Base-by-base conservation (phyloP, 2,113 vertebrate species). In the Xenopus tropicalis region DNA sequence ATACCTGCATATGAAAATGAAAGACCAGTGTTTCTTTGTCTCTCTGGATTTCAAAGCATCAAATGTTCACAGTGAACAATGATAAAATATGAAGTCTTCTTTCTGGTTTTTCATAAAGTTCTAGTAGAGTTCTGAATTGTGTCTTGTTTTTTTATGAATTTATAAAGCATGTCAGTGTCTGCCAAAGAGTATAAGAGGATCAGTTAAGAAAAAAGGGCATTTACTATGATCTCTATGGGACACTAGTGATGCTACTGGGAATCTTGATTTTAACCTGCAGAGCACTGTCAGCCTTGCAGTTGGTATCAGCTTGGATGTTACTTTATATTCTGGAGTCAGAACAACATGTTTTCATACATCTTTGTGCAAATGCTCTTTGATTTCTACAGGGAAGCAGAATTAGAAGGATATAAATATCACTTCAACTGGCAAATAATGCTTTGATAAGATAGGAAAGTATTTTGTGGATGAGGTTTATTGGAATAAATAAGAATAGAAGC, bases 311-410 rank as follows among this genome's bases (percentile, higher is more conserved):
- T 14, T 19, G 13, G 20, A 43, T 65, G n/a, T 43, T 57, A 8
- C 29, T 29, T 29, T 58, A 21, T 57, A 73, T 66, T 57, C 14
- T 66, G 52, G 57, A 58, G 57, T 52, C 52, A 65, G 22, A 73
- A 74, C 42, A 17, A 46, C 42, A n/a, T 65, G 23, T 66, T 67
- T 61, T 29, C 25, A 25, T 58, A 65, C 54, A 73, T 73, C 71
- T 58, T 73, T 42, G 21, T 21, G 42, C 37, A 67, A 54, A 65
- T 43, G n/a, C 14, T 42, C 17, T 66, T 67, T 66, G 63, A 74
- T 74, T 74, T 59, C 72, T 37, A 23, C 56, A 22, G 72, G 54
- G 52, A 73, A 25, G 43, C n/a, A 44, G 52, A 46, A 37, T 59
- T 74, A 46, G 21, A 19, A 12, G 51, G 37, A 66, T 21, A 43